A percentile compares a stretch with the other conserved stretches of the same genome.
Evolutionary conservation across 2,113 vertebrate species (phyloP).

Genomic region (Pygoscelis adeliae): DNA sequence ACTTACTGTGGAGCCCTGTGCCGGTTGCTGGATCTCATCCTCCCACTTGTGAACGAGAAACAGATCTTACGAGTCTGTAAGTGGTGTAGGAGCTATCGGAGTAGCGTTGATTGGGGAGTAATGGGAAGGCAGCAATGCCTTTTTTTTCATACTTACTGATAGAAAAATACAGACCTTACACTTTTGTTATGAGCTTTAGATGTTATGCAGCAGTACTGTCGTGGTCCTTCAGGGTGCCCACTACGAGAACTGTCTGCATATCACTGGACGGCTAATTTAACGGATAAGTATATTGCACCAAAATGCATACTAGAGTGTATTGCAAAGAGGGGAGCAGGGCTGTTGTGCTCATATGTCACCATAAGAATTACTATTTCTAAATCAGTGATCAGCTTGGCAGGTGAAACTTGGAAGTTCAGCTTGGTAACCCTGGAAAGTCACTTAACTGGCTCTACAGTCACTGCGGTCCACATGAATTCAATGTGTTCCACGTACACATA

Average conservation of each 20-base stretch:
- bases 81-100: neutral
- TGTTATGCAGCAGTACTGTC: neutral
- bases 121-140: neutral
- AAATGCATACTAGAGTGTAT: fast-evolving
- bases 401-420: neutral
- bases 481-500: fast-evolving
- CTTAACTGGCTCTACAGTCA: fast-evolving
- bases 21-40: neutral
- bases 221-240: fast-evolving
- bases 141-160: neutral
- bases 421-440: neutral
- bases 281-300: fast-evolving
- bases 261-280: neutral
- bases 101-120: neutral
- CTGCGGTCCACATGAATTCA: fast-evolving
- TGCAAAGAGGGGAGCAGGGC: neutral
- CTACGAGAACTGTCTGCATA: neutral
- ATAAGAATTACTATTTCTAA: neutral
- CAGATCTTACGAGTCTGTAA: fast-evolving
- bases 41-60: neutral
- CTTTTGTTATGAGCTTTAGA: neutral
- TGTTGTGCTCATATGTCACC: neutral
- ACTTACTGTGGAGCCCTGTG: neutral
- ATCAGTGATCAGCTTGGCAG: neutral
- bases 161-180: neutral